Percentiles rank a stretch among this genome's conserved stretches.
These are phyloP conservation scores for Automeris io DNA, from an alignment of 2,888 invertebrate genomes.

Conservation along the genomic window DNA sequence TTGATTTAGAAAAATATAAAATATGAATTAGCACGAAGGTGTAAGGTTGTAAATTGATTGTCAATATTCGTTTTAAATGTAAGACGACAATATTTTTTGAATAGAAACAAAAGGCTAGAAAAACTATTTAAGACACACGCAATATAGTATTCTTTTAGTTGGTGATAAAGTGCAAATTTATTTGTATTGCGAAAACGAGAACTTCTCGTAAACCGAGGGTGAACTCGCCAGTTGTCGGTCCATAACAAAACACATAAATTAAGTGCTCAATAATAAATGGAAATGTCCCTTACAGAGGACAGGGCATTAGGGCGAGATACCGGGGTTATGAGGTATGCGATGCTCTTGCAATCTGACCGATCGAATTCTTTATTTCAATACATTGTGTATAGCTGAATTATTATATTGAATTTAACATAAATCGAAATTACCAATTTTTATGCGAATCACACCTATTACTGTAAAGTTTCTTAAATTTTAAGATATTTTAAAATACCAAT, in stretches of 20 bases:
- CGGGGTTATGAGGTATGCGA: slow-evolving; percentile 71
- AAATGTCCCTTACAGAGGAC: slow-evolving; percentile 77
- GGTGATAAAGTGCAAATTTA: background rate
- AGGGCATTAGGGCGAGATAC: slow-evolving; percentile 76
- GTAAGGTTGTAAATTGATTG: slow-evolving; percentile 29
- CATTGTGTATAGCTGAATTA: background rate
- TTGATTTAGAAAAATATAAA: slow-evolving; percentile 32
- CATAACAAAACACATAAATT: slow-evolving; percentile 79
- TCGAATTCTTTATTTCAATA: background rate
- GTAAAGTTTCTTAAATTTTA: too few relatives aligned
- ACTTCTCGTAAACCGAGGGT: slow-evolving; percentile 15
- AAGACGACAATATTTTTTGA: slow-evolving; percentile 43
- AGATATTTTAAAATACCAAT: too few relatives aligned
- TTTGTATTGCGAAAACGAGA: background rate
- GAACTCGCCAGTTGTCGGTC: slow-evolving; percentile 62
- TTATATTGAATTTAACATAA: too few relatives aligned
- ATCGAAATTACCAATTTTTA: too few relatives aligned
- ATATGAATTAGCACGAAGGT: slow-evolving; percentile 13
- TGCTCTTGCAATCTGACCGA: slow-evolving; percentile 44
- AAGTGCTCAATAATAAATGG: slow-evolving; percentile 79
- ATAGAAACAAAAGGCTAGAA: background rate
- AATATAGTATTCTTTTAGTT: background rate
- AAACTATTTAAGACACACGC: background rate
- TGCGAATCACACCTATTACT: too few relatives aligned
- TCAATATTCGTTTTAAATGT: slow-evolving; percentile 40